These are phyloP conservation scores for Macrophya alboannulata DNA, from an alignment of 2,888 invertebrate genomes.

Conservation along the genomic window DNA sequence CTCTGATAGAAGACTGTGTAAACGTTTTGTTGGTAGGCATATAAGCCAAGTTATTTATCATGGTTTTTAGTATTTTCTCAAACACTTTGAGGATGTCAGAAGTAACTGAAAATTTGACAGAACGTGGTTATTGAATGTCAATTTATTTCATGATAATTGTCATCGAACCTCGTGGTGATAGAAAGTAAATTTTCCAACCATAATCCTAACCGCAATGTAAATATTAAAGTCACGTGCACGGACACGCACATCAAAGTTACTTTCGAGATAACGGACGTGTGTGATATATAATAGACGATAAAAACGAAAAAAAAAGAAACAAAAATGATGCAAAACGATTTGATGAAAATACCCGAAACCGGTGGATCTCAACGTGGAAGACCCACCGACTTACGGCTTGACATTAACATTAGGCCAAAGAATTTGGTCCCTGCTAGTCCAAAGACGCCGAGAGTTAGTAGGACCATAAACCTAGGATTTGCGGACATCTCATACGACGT, in stretches of 20 bases:
- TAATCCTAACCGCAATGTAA: background rate
- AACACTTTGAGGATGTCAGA: background rate
- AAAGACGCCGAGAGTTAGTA: conserved; percentile 63
- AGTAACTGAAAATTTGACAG: background rate
- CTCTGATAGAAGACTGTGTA: conserved; percentile 6
- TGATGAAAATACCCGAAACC: conserved; percentile 74
- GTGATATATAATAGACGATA: background rate
- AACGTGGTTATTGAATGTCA: background rate
- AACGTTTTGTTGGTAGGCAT: background rate
- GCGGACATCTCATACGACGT: conserved; percentile 86
- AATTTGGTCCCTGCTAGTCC: background rate
- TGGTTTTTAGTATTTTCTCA: conserved; percentile 6
- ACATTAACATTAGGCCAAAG: conserved; percentile 11
- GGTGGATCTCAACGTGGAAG: conserved; percentile 57
- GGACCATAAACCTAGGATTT: conserved; percentile 85
- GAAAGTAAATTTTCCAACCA: background rate
- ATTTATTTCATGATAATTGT: background rate
- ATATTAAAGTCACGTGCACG: conserved; percentile 14
- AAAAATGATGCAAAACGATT: conserved; percentile 66
- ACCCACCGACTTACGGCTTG: conserved; percentile 5
- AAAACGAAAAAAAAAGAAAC: background rate
- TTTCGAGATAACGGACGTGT: background rate
- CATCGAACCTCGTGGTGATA: background rate
- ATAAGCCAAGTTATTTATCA: background rate
- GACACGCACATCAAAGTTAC: background rate